phyloP scores from a whole-genome alignment of 2,797 vertebrate genomes.

The Lagodon rhomboides region DNA sequence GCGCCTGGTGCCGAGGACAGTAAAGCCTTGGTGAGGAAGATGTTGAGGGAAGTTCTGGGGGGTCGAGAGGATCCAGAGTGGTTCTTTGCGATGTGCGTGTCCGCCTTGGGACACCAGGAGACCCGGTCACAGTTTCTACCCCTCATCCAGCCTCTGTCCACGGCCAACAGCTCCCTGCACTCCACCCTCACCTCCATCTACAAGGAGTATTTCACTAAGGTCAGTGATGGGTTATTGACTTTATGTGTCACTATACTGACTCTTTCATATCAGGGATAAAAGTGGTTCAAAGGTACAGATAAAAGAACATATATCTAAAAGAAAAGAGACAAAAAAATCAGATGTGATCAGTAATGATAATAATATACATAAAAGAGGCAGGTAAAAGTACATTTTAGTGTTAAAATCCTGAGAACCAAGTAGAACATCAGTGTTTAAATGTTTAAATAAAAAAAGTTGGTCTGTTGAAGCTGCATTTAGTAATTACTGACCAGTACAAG shows the following conservation, averaged over 20 bases:
- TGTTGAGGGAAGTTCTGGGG: conserved; percentile 65
- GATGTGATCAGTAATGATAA: background rate
- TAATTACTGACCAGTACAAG: background rate
- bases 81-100: conserved; percentile 86
- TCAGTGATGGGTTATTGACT: conserved; percentile 33
- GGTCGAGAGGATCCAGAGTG: conserved; percentile 77
- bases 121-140: conserved; percentile 66
- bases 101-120: conserved; percentile 84
- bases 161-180: conserved; percentile 63
- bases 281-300: background rate
- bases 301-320: background rate
- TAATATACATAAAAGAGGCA: background rate
- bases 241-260: no score
- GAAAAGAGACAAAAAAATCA: no score
- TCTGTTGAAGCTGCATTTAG: background rate
- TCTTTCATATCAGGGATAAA: background rate
- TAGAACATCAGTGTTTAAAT: background rate
- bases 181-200: conserved; percentile 68
- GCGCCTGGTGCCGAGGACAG: conserved; percentile 19
- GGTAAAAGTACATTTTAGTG: background rate
- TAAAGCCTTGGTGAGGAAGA: conserved; percentile 46
- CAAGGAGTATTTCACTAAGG: conserved; percentile 70
- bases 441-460: no score
- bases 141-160: conserved; percentile 68
- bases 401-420: background rate